A percentile compares a stretch with the other conserved stretches of the same genome.
These are phyloP conservation scores for Anabacerthia variegaticeps DNA, from an alignment of 2,797 vertebrate species.

Conservation along the genomic window DNA sequence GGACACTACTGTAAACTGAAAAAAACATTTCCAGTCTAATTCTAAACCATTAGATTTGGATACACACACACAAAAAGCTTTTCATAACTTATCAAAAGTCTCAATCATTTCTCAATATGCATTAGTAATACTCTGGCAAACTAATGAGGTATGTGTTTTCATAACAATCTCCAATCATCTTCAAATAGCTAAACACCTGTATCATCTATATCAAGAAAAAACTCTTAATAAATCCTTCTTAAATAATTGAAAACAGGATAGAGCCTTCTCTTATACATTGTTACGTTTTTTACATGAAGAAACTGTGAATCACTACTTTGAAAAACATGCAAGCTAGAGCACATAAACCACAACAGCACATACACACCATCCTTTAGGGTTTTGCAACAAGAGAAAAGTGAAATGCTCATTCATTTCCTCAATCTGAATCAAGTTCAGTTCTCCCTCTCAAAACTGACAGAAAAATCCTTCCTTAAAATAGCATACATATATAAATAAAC, in stretches of 20 bases:
- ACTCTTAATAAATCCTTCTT: not conserved
- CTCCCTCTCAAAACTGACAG: not conserved
- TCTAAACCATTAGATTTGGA: not conserved
- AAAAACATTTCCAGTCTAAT: not conserved
- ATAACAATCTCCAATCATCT: not conserved
- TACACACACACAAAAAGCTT: not conserved
- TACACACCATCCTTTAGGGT: not conserved
- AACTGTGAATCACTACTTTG: not conserved
- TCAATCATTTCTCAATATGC: not conserved
- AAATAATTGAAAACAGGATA: not conserved
- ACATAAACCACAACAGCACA: not conserved
- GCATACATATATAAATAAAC: not conserved
- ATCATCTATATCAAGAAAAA: constrained; percentile 2
- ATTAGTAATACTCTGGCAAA: constrained; percentile 26
- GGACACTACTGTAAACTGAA: not conserved
- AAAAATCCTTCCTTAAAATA: not conserved
- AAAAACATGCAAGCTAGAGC: not conserved
- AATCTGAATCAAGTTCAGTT: not conserved
- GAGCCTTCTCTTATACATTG: not conserved
- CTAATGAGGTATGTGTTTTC: not conserved
- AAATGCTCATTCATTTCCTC: not conserved
- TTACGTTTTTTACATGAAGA: not conserved
- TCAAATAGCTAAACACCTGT: not conserved
- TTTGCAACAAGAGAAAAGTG: not conserved
- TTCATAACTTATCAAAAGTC: not conserved